Evolutionary conservation across 2,888 invertebrate species (phyloP), one percentile per base, ranked within the genome.

Genomic region (Drosophila neoperkinsi): DNA sequence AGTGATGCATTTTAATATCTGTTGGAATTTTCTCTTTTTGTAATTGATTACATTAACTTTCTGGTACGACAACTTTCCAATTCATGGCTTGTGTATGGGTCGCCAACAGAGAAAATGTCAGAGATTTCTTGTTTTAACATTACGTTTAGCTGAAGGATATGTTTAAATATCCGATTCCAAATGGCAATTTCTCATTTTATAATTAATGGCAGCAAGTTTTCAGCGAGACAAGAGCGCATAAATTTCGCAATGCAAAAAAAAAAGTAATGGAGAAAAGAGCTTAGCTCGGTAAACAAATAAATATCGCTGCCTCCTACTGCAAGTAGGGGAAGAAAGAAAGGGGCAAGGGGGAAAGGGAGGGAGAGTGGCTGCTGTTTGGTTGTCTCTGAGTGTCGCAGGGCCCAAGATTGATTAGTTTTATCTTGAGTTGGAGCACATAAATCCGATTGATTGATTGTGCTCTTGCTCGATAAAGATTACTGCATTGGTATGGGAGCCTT

Each of bases 381-480:
- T 74, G 70, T 74, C 78, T 76, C 70, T 67, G 78, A 79, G 62
- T 87, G 87, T 90, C 84, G 85, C 75, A 66, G 82, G 77, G 80
- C 36, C 56, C 79, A 91, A 92, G 91, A 91, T 91, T 91, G 91
- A 91, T 91, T 91, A 91, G 91, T 91, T 91, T 91, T 91, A 92
- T 91, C 91, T 92, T 81, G 77, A 88, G 90, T 87, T 89, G 89
- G 83, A 89, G 84, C 91, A 88, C 92, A 92, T 92, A 91, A 91
- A 91, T 91, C 92, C 92, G 85, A 92, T 91, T 91, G 92, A 91
- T 91, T 91, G 92, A 91, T 92, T 91, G 90, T 88, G 86, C 87
- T 88, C 77, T 77, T 77, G 83, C 83, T 84, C 82, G 88, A 90
- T 89, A 90, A 87, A 90, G 89, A 90, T 89, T 82, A 74, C 77